These are phyloP conservation scores for Urophycis tenuis DNA, from an alignment of 2,797 vertebrate genomes.

Conservation along the genomic window DNA sequence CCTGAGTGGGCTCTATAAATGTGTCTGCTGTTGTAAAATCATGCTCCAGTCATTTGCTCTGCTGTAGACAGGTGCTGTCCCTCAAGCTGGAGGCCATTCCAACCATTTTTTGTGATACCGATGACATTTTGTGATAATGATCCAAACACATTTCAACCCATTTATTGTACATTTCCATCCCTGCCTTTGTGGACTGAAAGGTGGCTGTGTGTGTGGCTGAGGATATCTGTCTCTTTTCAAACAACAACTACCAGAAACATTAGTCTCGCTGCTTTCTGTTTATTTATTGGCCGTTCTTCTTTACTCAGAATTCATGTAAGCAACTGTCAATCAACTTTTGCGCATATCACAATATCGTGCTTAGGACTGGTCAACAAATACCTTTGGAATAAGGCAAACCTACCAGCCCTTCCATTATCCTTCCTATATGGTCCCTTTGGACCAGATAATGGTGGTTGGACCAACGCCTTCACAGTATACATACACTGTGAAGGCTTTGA, in stretches of 20 bases:
- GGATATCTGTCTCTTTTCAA: too few species aligned
- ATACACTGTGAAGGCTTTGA: too few species aligned
- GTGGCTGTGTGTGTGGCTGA: too few species aligned
- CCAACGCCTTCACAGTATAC: not conserved
- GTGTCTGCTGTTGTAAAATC: not conserved
- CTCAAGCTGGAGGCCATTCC: too few species aligned
- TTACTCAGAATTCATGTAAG: not conserved
- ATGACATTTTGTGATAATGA: not conserved
- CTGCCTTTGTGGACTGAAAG: too few species aligned
- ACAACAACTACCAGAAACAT: not conserved
- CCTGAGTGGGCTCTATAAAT: not conserved
- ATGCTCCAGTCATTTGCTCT: not conserved
- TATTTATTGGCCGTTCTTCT: not conserved
- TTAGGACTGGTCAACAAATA: not conserved
- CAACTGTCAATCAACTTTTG: not conserved
- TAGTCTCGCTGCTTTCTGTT: not conserved
- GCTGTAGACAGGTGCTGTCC: not conserved
- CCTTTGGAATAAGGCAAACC: not conserved
- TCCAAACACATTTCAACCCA: not conserved
- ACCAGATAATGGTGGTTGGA: not conserved
- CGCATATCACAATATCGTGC: not conserved
- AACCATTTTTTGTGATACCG: too few species aligned
- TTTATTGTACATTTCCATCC: too few species aligned
- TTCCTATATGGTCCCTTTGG: not conserved
- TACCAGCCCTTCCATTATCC: too few species aligned